A percentile compares a stretch with the other conserved stretches of the same genome.
Evolutionary conservation across 2,113 vertebrate genomes (phyloP).

Genomic region (Boleophthalmus pectinirostris): DNA sequence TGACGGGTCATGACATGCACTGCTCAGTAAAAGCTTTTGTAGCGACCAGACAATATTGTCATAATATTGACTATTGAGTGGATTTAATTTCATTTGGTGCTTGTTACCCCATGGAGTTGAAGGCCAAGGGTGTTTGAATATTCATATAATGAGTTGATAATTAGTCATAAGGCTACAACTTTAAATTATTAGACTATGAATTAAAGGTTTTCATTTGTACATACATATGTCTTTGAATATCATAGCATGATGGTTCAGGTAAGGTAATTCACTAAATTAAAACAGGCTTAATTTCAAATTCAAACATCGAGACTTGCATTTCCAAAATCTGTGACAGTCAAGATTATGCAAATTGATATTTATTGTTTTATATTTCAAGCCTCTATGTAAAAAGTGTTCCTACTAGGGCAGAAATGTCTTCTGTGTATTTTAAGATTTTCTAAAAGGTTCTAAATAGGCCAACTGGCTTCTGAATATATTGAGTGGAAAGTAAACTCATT

Average conservation of each 20-base stretch:
- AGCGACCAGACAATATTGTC: not conserved
- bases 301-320: not conserved
- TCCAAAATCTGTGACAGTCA: not conserved
- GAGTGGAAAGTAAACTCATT: not conserved
- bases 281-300: not conserved
- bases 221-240: not conserved
- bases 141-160: not conserved
- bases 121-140: not conserved
- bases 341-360: not conserved
- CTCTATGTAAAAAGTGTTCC: not conserved
- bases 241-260: not conserved
- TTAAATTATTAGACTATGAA: not conserved
- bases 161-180: not conserved
- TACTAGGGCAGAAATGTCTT: not conserved
- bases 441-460: constrained; percentile 5
- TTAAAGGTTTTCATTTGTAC: not conserved
- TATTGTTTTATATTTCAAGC: not conserved
- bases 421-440: not conserved
- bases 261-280: not conserved
- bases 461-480: not conserved
- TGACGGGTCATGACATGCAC: not conserved
- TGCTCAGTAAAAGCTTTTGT: not conserved
- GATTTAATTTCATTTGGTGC: not conserved
- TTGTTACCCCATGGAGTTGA: not conserved
- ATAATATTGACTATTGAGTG: not conserved